Evolutionary conservation across 1,140 invertebrate genomes (phyloP).

Genomic region (Pomacea maculata): DNA sequence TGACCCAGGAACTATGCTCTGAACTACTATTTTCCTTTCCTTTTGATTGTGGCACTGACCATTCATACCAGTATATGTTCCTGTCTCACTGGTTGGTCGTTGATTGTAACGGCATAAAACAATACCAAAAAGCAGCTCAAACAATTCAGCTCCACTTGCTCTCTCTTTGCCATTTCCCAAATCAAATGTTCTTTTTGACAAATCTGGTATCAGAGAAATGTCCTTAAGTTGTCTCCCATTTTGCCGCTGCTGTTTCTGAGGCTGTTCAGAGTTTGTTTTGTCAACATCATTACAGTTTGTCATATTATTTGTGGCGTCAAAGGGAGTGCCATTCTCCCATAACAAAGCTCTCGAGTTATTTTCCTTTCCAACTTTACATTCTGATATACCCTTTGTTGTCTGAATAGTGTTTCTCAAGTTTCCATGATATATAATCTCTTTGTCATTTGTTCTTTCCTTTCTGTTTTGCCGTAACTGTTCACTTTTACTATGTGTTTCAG

Average conservation of each 20-base stretch:
- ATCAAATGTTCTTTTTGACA: constrained; percentile 22
- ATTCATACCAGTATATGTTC: background rate
- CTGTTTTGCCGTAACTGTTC: constrained; percentile 9
- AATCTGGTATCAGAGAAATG: constrained; percentile 36
- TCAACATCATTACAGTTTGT: too few relatives aligned
- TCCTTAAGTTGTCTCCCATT: constrained; percentile 34
- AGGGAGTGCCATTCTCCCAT: background rate
- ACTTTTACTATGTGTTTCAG: constrained; percentile 8
- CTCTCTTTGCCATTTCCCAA: background rate
- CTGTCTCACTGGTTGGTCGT: constrained; percentile 1
- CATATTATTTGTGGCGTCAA: too few relatives aligned
- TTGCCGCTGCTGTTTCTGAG: constrained; percentile 18
- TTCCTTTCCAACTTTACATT: background rate
- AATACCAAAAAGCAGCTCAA: constrained; percentile 46
- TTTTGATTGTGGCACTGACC: background rate
- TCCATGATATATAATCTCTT: background rate
- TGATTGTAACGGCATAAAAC: constrained; percentile 43
- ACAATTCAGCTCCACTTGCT: constrained; percentile 31
- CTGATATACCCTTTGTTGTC: background rate
- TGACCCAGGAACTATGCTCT: constrained; percentile 34
- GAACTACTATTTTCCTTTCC: constrained; percentile 38
- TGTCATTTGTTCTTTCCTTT: constrained; percentile 1
- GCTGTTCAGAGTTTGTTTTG: too few relatives aligned
- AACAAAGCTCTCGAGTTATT: constrained; percentile 13
- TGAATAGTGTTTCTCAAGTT: background rate